Evolutionary conservation across 1,140 invertebrate genomes (phyloP).

Genomic region (Lepidotrigona ventralis): DNA sequence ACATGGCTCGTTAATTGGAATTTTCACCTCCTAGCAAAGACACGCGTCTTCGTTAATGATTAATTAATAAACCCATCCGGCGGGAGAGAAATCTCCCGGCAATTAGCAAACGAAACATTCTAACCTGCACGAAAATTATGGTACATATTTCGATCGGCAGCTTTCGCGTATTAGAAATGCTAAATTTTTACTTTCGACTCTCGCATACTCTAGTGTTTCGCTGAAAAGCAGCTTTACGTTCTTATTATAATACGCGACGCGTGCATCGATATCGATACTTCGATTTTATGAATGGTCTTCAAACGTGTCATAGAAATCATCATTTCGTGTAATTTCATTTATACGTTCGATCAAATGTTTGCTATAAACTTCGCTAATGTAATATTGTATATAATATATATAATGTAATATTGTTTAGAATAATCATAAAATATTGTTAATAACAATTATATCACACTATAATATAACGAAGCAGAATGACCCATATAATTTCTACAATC

Average conservation of each 20-base stretch:
- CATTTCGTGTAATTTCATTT: too few species aligned
- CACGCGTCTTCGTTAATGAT: background rate
- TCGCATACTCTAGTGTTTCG: background rate
- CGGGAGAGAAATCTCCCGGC: background rate
- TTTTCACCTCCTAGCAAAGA: constrained; percentile 15
- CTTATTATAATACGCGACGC: background rate
- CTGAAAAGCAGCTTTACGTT: background rate
- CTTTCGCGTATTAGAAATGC: constrained; percentile 15
- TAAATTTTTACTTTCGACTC: constrained; percentile 18
- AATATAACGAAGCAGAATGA: too few species aligned
- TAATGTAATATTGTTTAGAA: too few species aligned
- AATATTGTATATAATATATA: too few species aligned
- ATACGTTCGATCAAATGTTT: too few species aligned
- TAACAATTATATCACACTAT: too few species aligned
- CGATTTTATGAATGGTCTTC: too few species aligned
- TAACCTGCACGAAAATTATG: constrained; percentile 4
- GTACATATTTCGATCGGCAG: background rate
- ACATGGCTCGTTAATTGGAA: background rate
- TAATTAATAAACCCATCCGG: constrained; percentile 18
- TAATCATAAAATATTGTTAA: too few species aligned
- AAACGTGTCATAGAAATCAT: background rate
- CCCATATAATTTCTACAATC: too few species aligned
- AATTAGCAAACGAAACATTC: background rate
- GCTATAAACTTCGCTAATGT: too few species aligned
- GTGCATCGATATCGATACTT: too few species aligned